Conservation (phyloP, 2,797 vertebrate genomes). For the Melanotaenia pygmaea region DNA sequence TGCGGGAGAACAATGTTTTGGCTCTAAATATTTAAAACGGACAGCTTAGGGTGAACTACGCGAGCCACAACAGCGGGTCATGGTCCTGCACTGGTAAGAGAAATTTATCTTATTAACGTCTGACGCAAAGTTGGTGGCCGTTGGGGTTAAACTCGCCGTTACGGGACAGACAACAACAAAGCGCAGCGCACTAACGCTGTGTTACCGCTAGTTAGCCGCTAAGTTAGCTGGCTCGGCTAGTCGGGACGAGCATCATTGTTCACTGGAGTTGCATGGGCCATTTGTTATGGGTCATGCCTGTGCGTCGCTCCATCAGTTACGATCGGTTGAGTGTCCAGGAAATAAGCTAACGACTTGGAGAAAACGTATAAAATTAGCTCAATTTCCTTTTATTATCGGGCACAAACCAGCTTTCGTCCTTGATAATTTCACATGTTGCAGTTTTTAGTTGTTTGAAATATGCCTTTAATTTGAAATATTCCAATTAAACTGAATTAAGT, state of each 20-base stretch:
- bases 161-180: conserved; percentile 79
- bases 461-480: conserved; percentile 27
- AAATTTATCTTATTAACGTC: neutral
- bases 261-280: conserved; percentile 76
- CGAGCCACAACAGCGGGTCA: conserved; percentile 62
- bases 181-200: conserved; percentile 62
- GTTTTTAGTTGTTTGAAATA: conserved; percentile 23
- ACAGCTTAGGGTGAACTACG: conserved; percentile 63
- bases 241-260: conserved; percentile 83
- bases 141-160: conserved; percentile 17
- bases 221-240: conserved; percentile 74
- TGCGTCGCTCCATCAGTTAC: conserved; percentile 61
- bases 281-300: conserved; percentile 73
- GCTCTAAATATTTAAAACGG: conserved; percentile 74
- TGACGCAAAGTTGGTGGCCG: neutral
- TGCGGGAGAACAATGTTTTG: conserved; percentile 87
- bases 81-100: conserved; percentile 83
- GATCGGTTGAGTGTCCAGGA: conserved; percentile 28
- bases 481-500: conserved; percentile 2
- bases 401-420: conserved; percentile 30
- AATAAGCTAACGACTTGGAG: conserved; percentile 12
- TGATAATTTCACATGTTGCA: conserved; percentile 27
- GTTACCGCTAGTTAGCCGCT: conserved; percentile 69
- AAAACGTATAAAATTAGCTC: neutral
- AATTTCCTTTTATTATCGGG: neutral